Percentiles rank a stretch among this genome's conserved stretches.
phyloP scores from a whole-genome alignment of 2,113 vertebrate species.

The Origma solitaria region DNA sequence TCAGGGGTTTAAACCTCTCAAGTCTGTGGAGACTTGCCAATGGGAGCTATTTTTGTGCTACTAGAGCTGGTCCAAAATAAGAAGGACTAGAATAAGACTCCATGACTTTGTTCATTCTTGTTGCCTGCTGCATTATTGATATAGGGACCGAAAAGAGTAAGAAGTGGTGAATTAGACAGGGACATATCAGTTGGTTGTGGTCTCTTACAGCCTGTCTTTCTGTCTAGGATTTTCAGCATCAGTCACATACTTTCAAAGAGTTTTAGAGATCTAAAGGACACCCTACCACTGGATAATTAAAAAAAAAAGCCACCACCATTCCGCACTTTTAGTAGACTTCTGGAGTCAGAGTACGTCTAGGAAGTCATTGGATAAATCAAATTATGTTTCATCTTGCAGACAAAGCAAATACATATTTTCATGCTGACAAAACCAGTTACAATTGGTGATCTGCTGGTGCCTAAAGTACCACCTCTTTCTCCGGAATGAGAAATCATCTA shows the following conservation, averaged over 20 bases:
- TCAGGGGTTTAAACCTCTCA: not conserved
- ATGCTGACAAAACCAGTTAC: not conserved
- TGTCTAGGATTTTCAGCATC: not conserved
- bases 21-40: not conserved
- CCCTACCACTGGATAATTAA: not conserved
- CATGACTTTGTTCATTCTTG: not conserved
- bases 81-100: not conserved
- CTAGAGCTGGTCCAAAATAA: not conserved
- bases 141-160: not conserved
- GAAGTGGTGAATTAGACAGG: not conserved
- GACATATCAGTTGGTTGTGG: not conserved
- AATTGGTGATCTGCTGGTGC: not conserved
- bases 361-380: constrained; percentile 8
- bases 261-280: constrained; percentile 5
- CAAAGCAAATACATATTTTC: not conserved
- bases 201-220: not conserved
- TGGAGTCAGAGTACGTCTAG: constrained; percentile 15
- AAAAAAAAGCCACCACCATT: not conserved
- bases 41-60: not conserved
- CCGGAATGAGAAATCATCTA: not conserved
- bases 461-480: not conserved
- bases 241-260: not conserved
- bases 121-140: constrained; percentile 42
- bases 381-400: not conserved
- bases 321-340: constrained; percentile 21